Evolutionary conservation across 2,888 invertebrate genomes (phyloP), one percentile per base, ranked within the genome.

Genomic region (Mythimna loreyi): DNA sequence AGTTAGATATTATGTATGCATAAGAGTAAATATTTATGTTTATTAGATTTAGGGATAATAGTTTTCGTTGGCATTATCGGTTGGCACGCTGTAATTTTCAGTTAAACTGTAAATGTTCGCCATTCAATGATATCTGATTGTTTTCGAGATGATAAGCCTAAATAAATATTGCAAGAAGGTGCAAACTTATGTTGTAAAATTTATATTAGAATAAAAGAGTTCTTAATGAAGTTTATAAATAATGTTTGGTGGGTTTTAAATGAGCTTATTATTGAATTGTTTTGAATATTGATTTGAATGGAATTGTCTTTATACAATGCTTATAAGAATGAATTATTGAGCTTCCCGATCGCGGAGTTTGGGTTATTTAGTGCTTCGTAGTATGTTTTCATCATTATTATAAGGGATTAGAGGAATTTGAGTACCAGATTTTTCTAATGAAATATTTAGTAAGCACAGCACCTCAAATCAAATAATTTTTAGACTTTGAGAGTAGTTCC

Each of bases 1-100:
- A 87, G 89, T 86, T 91, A 90, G 87, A 81, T 85, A 81, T 85
- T 55, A 56, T 89, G 81, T 87, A 86, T 82, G 74, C 82, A 67
- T 87, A 89, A 89, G 87, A 87, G 81, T 88, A 83, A 88, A 88
- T 90, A 90, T 90, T 90, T 90, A 90, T 90, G 87, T 89, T 90
- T 85, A 81, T 80, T 83, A 85, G 83, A 77, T 63, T 25, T 85
- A 86, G 77, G 80, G 33, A 74, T 77, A 77, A 75, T 78, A 78
- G 72, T 78, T 78, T 80, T 68, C 75, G 84, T 81, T 84, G 78
- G 83, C 84, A 83, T 85, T 75, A 73, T 86, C 77, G 61, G 75
- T 83, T 78, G 78, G 72, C 81, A 77, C 75, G 77, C 85, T 84
- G 85, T 83, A 83, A 85, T 81, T 72, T 85, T 85, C 84, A 85